These are phyloP conservation scores for Montifringilla adamsi DNA, from an alignment of 2,113 vertebrate genomes.

Conservation along the genomic window DNA sequence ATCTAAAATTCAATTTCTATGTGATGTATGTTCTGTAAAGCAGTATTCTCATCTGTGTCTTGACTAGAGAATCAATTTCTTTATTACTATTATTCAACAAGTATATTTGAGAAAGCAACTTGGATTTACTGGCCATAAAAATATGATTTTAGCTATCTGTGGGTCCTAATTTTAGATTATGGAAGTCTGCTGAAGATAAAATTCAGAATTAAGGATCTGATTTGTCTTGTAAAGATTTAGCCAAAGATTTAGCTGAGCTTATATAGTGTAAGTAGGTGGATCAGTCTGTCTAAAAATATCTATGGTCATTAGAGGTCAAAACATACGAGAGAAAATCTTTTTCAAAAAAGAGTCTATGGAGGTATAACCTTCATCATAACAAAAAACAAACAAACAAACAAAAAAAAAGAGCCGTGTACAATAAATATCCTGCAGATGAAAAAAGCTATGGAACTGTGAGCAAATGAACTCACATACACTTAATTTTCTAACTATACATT, in stretches of 20 bases:
- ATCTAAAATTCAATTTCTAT: not conserved
- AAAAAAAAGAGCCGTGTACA: rapidly evolving
- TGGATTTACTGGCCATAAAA: not conserved
- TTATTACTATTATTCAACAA: not conserved
- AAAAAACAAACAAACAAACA: not conserved
- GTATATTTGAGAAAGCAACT: not conserved
- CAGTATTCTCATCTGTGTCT: not conserved
- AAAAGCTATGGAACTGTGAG: not conserved
- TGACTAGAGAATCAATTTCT: not conserved
- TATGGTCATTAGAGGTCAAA: not conserved
- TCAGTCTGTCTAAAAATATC: not conserved
- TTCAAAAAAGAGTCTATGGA: not conserved
- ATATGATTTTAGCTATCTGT: not conserved
- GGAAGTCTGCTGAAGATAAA: not conserved
- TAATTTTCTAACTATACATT: not conserved
- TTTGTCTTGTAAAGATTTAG: not conserved
- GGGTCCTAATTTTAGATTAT: not conserved
- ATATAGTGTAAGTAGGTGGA: not conserved
- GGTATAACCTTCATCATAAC: not conserved
- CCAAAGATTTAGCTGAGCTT: not conserved
- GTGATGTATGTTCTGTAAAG: not conserved
- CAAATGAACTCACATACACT: not conserved
- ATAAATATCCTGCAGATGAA: not conserved
- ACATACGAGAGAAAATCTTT: not conserved
- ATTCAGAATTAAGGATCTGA: not conserved